Evolutionary conservation across 2,888 invertebrate species (phyloP).

Genomic region (Strigamia maritima): DNA sequence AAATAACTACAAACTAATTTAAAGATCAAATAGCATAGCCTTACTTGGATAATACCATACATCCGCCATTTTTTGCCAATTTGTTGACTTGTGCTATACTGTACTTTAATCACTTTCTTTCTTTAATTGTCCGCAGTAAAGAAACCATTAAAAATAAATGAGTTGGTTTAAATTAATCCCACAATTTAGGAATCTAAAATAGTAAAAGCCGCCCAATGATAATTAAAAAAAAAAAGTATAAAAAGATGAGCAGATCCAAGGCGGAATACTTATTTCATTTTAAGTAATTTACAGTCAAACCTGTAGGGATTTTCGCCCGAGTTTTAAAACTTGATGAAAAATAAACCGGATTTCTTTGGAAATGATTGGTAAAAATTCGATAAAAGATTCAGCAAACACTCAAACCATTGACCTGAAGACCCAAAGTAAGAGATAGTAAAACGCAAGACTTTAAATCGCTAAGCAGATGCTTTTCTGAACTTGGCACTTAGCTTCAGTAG

Average conservation of each 20-base stretch:
- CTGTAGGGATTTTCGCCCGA: neutral
- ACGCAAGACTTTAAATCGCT: constrained; percentile 4
- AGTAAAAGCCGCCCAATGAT: no score
- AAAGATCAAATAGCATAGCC: no score
- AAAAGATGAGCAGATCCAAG: neutral
- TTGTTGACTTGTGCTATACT: no score
- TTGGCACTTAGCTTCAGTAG: constrained; percentile 4
- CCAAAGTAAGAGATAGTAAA: constrained; percentile 3
- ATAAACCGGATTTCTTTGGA: neutral
- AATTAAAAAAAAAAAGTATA: neutral
- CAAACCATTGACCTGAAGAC: constrained; percentile 4
- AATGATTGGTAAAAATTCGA: constrained; percentile 4
- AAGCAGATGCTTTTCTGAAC: constrained; percentile 4
- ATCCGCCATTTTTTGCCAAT: no score
- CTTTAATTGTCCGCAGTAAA: neutral
- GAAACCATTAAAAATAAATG: neutral
- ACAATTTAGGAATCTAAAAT: neutral
- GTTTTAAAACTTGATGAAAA: neutral
- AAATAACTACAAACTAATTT: no score
- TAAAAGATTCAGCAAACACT: constrained; percentile 4
- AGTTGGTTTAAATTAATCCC: neutral
- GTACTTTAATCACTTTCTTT: neutral
- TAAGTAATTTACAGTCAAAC: neutral
- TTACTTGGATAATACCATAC: no score
- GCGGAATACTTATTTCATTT: neutral